Conservation (phyloP, 2,113 vertebrate species). For the Spizaetus ornatus region DNA sequence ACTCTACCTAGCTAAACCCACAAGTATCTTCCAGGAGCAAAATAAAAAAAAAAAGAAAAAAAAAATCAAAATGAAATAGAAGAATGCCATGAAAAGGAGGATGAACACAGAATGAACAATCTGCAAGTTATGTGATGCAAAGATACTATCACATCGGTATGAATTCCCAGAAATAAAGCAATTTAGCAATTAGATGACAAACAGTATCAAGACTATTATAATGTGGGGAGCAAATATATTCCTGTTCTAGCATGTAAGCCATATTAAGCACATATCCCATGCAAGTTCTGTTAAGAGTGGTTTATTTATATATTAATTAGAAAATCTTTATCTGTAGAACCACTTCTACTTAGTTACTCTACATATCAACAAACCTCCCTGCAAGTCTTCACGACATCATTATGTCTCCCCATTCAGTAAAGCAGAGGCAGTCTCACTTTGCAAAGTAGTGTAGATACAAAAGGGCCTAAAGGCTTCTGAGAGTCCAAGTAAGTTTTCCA, state of each 20-base stretch:
- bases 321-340: not conserved
- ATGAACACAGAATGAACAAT: not conserved
- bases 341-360: not conserved
- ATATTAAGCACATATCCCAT: not conserved
- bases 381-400: not conserved
- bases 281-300: not conserved
- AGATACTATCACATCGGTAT: not conserved
- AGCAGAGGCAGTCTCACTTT: not conserved
- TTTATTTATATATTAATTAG: not conserved
- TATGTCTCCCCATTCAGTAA: not conserved
- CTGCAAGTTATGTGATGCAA: not conserved
- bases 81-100: not conserved
- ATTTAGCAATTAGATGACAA: not conserved
- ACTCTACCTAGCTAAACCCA: not conserved
- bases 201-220: not conserved
- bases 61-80: not conserved
- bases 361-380: not conserved
- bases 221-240: not conserved
- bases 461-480: not conserved
- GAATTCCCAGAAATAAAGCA: not conserved
- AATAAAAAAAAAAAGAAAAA: not conserved
- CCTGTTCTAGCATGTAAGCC: not conserved
- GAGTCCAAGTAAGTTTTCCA: not conserved
- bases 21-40: not conserved
- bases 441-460: not conserved